These are phyloP conservation scores for Salticus scenicus DNA, from an alignment of 2,888 invertebrate species.

Conservation along the genomic window DNA sequence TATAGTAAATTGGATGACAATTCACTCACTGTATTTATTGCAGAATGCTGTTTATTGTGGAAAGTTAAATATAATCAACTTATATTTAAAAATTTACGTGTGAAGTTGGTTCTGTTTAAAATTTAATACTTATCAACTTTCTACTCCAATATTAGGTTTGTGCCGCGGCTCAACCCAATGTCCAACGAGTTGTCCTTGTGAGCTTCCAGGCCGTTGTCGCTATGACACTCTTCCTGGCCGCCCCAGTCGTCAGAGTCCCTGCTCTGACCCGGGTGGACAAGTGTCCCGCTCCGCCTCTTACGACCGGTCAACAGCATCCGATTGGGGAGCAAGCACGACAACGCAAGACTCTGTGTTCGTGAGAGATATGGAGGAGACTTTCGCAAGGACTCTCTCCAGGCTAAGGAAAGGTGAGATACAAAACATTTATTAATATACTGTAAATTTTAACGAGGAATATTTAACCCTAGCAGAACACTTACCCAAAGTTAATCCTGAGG, in stretches of 20 bases:
- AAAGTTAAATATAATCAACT: no score
- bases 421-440: no score
- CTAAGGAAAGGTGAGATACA: conserved; percentile 56
- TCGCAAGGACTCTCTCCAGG: conserved; percentile 73
- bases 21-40: no score
- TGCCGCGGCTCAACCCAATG: conserved; percentile 70
- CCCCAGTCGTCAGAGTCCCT: conserved; percentile 49
- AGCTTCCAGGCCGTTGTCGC: conserved; percentile 37
- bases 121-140: no score
- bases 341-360: conserved; percentile 75
- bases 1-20: no score
- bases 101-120: no score
- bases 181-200: conserved; percentile 45
- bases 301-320: conserved; percentile 47
- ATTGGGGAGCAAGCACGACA: conserved; percentile 39
- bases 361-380: conserved; percentile 75
- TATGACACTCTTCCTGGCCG: conserved; percentile 58
- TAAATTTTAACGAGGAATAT: no score
- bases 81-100: no score
- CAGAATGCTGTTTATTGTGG: no score
- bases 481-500: no score
- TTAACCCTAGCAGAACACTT: no score
- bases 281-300: conserved; percentile 59
- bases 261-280: conserved; percentile 69
- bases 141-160: conserved; percentile 69